These are phyloP conservation scores for Gastracanthus pulcherrimus DNA, from an alignment of 2,888 invertebrate species.

Conservation along the genomic window DNA sequence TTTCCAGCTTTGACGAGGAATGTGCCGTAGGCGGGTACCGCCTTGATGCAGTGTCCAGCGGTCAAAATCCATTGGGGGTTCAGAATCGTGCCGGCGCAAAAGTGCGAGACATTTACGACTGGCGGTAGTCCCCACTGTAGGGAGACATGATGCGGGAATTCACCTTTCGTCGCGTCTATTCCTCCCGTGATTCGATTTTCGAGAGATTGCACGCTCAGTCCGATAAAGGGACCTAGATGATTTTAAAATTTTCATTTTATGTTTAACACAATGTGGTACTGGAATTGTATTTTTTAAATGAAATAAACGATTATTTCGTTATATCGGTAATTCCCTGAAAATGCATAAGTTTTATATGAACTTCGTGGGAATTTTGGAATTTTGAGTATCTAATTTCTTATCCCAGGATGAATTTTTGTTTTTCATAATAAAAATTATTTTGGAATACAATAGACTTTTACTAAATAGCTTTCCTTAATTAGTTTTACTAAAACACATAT, in stretches of 20 bases:
- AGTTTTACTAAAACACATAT: no score
- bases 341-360: no score
- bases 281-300: not conserved
- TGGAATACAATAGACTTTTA: no score
- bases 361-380: no score
- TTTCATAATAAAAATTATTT: no score
- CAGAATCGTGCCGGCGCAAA: conserved; percentile 58
- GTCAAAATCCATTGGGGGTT: conserved; percentile 56
- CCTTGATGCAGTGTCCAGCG: conserved; percentile 57
- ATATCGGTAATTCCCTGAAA: no score
- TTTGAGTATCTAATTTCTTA: no score
- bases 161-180: conserved; percentile 70
- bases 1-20: conserved; percentile 59
- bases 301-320: not conserved
- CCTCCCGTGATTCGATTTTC: conserved; percentile 65
- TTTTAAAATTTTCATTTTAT: not conserved
- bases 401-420: no score
- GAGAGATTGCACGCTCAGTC: not conserved
- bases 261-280: not conserved
- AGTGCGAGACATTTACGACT: conserved; percentile 6
- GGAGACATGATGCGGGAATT: conserved; percentile 78
- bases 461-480: no score
- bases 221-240: not conserved
- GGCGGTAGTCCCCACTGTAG: conserved; percentile 70
- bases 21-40: conserved; percentile 18